phyloP scores from a whole-genome alignment of 2,797 vertebrate genomes.

The Cossypha caffra region DNA sequence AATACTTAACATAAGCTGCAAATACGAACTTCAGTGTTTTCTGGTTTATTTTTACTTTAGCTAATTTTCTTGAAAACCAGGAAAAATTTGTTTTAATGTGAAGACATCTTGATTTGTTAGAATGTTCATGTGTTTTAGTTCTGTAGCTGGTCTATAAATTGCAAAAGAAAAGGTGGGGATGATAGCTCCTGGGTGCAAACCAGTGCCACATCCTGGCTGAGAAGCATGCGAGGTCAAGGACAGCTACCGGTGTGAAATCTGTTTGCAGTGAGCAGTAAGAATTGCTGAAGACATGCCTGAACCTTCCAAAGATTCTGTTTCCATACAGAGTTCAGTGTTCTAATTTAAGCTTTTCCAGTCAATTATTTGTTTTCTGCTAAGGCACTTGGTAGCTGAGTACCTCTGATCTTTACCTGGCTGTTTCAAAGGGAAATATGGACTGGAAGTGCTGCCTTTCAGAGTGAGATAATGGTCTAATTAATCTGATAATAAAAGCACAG shows the following conservation, averaged over 20 bases:
- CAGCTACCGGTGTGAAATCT: background rate
- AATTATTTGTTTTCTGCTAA: background rate
- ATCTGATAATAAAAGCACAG: background rate
- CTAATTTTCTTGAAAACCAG: background rate
- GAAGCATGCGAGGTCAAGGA: accelerated
- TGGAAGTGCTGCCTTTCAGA: background rate
- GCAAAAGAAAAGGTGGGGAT: background rate
- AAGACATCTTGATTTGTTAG: background rate
- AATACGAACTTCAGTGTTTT: background rate
- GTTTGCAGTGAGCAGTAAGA: background rate
- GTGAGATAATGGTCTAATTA: background rate
- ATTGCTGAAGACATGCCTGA: background rate
- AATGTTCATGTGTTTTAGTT: background rate
- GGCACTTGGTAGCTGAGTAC: background rate
- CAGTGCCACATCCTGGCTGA: background rate
- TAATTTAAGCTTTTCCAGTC: background rate
- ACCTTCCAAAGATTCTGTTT: background rate
- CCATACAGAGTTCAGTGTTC: background rate
- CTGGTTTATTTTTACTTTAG: background rate
- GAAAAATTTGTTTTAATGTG: background rate
- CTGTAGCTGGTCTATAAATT: background rate
- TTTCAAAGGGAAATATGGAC: background rate
- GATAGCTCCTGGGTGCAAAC: background rate
- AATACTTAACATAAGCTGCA: background rate
- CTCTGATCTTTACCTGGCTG: background rate